Evolutionary conservation across 1,140 invertebrate genomes (phyloP).

Genomic region (Lepidurus couesii): DNA sequence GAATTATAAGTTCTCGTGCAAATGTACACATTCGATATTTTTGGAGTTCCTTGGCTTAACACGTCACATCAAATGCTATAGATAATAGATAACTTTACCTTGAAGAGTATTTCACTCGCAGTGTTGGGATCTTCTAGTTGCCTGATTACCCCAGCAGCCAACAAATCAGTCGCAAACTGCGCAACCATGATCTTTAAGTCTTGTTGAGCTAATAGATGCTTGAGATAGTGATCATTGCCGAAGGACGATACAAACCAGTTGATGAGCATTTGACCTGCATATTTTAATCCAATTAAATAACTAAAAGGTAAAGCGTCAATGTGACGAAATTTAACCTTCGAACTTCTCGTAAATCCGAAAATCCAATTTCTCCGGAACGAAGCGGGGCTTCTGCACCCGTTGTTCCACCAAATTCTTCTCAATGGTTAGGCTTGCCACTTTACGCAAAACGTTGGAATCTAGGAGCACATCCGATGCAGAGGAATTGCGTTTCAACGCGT

Average conservation of each 20-base stretch:
- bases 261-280: slow-evolving; percentile 76
- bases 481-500: slow-evolving; percentile 45
- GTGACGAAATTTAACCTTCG: slow-evolving; percentile 60
- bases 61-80: background rate
- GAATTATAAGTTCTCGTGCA: background rate
- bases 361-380: slow-evolving; percentile 75
- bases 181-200: slow-evolving; percentile 67
- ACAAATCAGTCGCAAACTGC: slow-evolving; percentile 80
- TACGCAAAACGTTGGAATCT: slow-evolving; percentile 66
- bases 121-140: slow-evolving; percentile 66
- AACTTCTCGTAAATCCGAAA: slow-evolving; percentile 78
- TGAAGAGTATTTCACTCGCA: slow-evolving; percentile 60
- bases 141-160: slow-evolving; percentile 76
- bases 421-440: slow-evolving; percentile 72
- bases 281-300: background rate
- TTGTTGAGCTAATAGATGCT: slow-evolving; percentile 55
- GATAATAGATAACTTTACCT: slow-evolving; percentile 54
- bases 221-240: slow-evolving; percentile 60
- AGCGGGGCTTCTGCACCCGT: slow-evolving; percentile 60
- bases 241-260: slow-evolving; percentile 81
- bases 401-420: slow-evolving; percentile 59
- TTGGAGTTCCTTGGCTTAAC: background rate
- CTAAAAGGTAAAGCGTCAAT: background rate
- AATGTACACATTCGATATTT: slow-evolving; percentile 19
- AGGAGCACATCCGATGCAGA: slow-evolving; percentile 45